These are phyloP conservation scores for Phylloscopus whistleri DNA, from an alignment of 2,113 vertebrate genomes.

Conservation along the genomic window DNA sequence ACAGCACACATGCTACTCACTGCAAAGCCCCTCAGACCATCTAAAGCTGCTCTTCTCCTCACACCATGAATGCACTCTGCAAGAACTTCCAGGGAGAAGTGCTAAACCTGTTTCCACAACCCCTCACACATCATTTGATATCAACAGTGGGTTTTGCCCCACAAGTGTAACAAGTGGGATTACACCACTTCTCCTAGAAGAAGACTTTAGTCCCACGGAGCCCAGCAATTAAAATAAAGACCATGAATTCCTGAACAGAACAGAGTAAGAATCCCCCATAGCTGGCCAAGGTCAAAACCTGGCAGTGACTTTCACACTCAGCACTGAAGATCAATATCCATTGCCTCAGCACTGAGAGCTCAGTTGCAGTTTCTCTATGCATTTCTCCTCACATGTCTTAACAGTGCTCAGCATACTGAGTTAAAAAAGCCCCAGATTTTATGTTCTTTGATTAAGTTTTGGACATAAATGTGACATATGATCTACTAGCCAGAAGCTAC, in stretches of 20 bases:
- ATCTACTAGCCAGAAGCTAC: neutral
- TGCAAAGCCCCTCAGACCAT: neutral
- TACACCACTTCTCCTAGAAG: neutral
- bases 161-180: neutral
- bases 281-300: neutral
- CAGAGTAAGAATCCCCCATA: neutral
- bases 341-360: neutral
- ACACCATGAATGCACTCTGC: neutral
- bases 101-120: neutral
- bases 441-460: neutral
- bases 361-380: neutral
- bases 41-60: neutral
- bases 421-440: neutral
- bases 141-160: neutral
- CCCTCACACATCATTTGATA: neutral
- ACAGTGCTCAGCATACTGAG: neutral
- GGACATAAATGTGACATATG: neutral
- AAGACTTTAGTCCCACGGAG: neutral
- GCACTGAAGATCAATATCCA: neutral
- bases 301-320: neutral
- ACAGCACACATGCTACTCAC: fast-evolving
- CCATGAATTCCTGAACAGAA: neutral
- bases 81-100: neutral
- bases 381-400: neutral
- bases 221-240: neutral